Base-by-base conservation (phyloP, 2,888 invertebrate species). In the Pseudoips prasinana region DNA sequence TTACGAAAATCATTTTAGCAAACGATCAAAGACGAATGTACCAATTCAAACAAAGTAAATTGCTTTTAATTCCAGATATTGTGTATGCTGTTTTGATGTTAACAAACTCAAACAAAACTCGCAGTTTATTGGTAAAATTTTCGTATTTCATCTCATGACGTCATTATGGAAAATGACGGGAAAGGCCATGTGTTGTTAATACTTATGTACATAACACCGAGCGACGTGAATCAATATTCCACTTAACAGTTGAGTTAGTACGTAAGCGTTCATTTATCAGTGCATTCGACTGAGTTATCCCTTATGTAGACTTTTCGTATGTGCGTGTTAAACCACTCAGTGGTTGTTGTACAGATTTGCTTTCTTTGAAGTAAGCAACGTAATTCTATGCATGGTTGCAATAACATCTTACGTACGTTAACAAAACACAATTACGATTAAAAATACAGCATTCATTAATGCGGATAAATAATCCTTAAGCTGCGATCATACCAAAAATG, bases 231-330 rank as follows among this genome's bases (percentile, higher is more conserved):
- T 41, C 49, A 40, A 56, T 48, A 45, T n/a, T 39, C 30, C 39
- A 55, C 52, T 54, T 53, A 36, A 33, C 34, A 22, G 41, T 38
- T 26, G 42, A 44, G 46, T 58, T n/a, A n/a, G 14, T 44, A 42
- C 39, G 39, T 44, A 33, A 48, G 45, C 29, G 39, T 52, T 52
- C 46, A 59, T 58, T 58, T 66, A 63, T 67, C 63, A 58, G 59
- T 50, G 54, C 57, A 62, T 44, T 59, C 54, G 54, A 57, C 53
- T 56, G 51, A 54, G 63, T 52, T 67, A 73, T 69, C 69, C 50
- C 34, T 44, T 51, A 45, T 42, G 39, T 42, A 2, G 14, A 3
- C 38, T 42, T 33, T 31, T 43, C 30, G 43, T 44, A 53, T 32
- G 29, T 29, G 32, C 23, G 35, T 33, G 40, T 29, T 38, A 37